Base-by-base conservation (phyloP, 2,113 vertebrate genomes). In the Dinomys branickii region DNA sequence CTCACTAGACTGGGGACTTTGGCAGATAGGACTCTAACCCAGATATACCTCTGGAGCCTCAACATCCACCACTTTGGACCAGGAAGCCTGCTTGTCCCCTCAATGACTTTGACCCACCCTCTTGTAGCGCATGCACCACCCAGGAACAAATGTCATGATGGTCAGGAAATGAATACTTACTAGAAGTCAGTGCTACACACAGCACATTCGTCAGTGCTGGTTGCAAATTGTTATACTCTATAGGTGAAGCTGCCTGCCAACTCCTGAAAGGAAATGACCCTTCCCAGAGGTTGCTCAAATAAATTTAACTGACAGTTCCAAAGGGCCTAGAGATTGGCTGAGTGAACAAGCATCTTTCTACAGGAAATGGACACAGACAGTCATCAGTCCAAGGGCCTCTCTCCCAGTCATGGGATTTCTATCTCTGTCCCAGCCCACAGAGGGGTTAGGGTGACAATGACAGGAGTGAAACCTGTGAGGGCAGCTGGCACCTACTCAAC, bases 231-330 rank as follows among this genome's bases (percentile, higher is more conserved):
- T 54, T 73, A 91, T 67, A 61, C 59, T 90, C 91, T 33, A 33
- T 1, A 54, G 96, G 75, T 11, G 0, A 14, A 96, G 92, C 65
- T 63, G 12, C 85, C 94, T 16, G 3, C 83, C 8, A 28, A 44
- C 87, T 87, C 83, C 24, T 85, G 82, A 90, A 95, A 95, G 73
- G 2, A 24, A 94, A 94, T 14, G 88, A 95, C 52, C 93, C 96
- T 85, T 95, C 8, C 82, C 56, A 58, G 1, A 0, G 1, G 82
- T 54, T 63, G 86, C 61, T 26, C 95, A 78, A 47, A 89, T 67
- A 41, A 84, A 63, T 96, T 75, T 63, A 78, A 61, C 61, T 24
- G 85, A 33, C 75, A 80, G 59, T 0, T 16, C 90, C 1, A 0
- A 67, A 58, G 30, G 90, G 73, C 58, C 30, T 2, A 26, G 77